Base-by-base conservation (phyloP, 2,888 invertebrate species). In the Trissoscelio sp. region DNA sequence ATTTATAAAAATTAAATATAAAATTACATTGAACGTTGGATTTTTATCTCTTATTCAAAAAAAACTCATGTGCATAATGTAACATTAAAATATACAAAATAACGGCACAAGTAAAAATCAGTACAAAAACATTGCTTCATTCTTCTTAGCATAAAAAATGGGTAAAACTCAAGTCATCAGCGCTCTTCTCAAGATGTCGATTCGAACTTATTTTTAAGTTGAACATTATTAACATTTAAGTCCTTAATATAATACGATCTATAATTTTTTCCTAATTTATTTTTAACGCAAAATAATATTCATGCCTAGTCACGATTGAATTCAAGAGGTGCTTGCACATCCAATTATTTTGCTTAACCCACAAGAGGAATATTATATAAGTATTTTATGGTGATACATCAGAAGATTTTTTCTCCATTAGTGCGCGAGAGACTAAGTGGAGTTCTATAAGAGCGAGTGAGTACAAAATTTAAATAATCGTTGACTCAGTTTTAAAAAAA, bases 31-130 rank as follows among this genome's bases (percentile, higher is more conserved):
- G 18, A 55, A 34, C 31, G 55, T 16, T 34, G 16, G 34, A 31
- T 31, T 31, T 12, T 14, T 24, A 0, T 31, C 16, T 16, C 28
- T 22, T 18, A 1, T 9, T 0, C 11, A 24, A 11, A 55, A 12
- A 34, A 44, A 48, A 69, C 20, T 28, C 46, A 22, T 57, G 5
- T 58, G 44, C 37, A 31, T 55, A 57, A 22, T 57, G 28, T 57
- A 69, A 57, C 31, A 24, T 46, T 48, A 48, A 58, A 58, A 24
- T n/a, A 48, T 60, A 57, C 34, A 69, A 69, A 57, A n/a, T 57
- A 69, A 57, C 57, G 34, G 20, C 20, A 18, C 14, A 31, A 69
- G 57, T 69, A 69, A 46, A 69, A 70, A 70, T 70, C 39, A 48
- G 58, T 70, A 70, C 58, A 60, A 70, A 70, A 58, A 16, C n/a